Conservation (phyloP, 2,797 vertebrate genomes). For the Emys orbicularis region DNA sequence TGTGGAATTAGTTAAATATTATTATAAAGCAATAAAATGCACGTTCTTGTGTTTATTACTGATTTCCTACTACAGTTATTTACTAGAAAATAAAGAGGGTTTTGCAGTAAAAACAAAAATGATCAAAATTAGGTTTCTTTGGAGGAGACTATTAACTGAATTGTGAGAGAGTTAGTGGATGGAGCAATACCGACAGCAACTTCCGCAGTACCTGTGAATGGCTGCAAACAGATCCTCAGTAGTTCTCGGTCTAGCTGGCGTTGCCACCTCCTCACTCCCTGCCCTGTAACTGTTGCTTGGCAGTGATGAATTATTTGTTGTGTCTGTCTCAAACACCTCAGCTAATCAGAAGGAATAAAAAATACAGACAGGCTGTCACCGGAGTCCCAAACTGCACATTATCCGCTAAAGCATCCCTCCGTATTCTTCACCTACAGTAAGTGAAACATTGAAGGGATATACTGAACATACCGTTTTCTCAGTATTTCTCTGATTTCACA, state of each 20-base stretch:
- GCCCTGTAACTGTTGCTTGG: conserved; percentile 78
- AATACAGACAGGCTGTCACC: accelerated
- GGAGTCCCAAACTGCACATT: accelerated
- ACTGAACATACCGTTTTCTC: accelerated
- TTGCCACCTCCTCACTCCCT: conserved; percentile 82
- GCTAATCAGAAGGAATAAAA: conserved; percentile 73
- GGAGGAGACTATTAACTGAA: neutral
- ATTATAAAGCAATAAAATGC: neutral
- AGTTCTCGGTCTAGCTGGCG: conserved; percentile 91
- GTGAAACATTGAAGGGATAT: neutral
- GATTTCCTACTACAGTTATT: neutral
- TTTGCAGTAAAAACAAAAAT: conserved; percentile 22
- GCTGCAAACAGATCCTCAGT: conserved; percentile 98
- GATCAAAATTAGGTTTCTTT: neutral
- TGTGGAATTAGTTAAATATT: conserved; percentile 17
- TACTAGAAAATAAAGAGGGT: neutral
- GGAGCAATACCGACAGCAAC: neutral
- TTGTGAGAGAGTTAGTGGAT: neutral
- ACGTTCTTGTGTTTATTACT: neutral
- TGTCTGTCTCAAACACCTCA: conserved; percentile 86
- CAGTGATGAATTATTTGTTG: conserved; percentile 76
- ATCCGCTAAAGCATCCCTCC: neutral
- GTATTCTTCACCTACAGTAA: neutral
- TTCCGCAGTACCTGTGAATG: conserved; percentile 93
- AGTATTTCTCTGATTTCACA: neutral